phyloP scores from a whole-genome alignment of 1,140 invertebrate genomes.

The Paraescarpia echinospica region DNA sequence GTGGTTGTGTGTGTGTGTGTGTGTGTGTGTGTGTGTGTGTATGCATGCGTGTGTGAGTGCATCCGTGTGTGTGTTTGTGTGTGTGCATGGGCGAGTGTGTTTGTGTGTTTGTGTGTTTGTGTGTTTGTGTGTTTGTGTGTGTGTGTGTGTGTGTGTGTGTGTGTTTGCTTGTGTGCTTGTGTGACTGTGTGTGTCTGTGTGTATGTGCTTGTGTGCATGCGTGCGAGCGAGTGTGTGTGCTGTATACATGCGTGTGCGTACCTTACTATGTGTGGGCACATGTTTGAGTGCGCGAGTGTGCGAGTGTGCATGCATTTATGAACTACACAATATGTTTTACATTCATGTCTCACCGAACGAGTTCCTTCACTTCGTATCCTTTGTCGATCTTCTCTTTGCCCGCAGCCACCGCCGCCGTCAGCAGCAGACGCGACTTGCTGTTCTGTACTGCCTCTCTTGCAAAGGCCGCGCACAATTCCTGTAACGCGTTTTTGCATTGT shows the following conservation, averaged over 20 bases:
- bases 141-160: no score
- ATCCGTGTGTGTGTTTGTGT: not conserved
- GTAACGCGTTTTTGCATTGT: not conserved
- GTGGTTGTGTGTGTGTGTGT: no score
- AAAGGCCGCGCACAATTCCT: conserved; percentile 37
- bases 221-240: no score
- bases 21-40: not conserved
- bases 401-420: conserved; percentile 70
- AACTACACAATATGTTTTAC: not conserved
- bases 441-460: conserved; percentile 31
- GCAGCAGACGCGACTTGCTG: conserved; percentile 40
- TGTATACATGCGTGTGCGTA: not conserved
- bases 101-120: not conserved
- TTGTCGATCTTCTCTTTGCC: conserved; percentile 91
- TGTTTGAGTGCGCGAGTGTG: not conserved
- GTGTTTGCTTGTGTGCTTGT: no score
- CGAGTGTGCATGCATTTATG: not conserved
- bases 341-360: conserved; percentile 73
- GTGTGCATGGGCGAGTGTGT: no score
- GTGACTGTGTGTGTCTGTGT: not conserved
- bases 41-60: not conserved
- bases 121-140: not conserved
- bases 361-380: conserved; percentile 84
- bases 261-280: no score
- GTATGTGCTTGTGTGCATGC: no score